These are phyloP conservation scores for Apomyelois bistriatella DNA, from an alignment of 2,888 invertebrate genomes.

Conservation along the genomic window DNA sequence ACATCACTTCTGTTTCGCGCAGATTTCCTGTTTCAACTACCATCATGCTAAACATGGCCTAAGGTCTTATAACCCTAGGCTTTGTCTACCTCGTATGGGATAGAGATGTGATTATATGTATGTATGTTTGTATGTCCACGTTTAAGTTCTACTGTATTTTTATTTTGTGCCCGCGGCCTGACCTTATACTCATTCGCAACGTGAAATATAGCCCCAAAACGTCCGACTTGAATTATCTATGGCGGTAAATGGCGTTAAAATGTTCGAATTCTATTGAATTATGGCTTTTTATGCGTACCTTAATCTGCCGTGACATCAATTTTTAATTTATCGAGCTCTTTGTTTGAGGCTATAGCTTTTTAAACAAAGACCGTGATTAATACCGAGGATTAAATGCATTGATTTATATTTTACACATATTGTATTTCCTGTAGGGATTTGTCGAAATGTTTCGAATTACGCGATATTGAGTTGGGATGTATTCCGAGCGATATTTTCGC, in stretches of 20 bases:
- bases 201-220: constrained; percentile 7
- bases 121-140: too few species aligned
- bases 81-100: too few species aligned
- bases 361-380: constrained; percentile 5
- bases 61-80: too few species aligned
- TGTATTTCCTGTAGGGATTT: background rate
- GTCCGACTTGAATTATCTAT: constrained; percentile 10
- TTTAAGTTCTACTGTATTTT: background rate
- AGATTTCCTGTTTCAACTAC: too few species aligned
- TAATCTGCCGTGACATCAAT: constrained; percentile 11
- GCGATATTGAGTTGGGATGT: background rate
- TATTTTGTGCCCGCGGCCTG: background rate
- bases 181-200: constrained; percentile 8
- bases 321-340: constrained; percentile 10
- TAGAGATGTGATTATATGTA: too few species aligned
- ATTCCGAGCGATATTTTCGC: too few species aligned
- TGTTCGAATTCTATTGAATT: constrained; percentile 13
- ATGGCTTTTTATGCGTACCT: constrained; percentile 10
- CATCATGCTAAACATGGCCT: too few species aligned
- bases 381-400: background rate
- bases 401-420: constrained; percentile 5
- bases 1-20: too few species aligned
- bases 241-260: constrained; percentile 11
- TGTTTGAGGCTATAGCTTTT: constrained; percentile 1
- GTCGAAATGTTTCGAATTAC: background rate